Evolutionary conservation across 1,140 invertebrate species (phyloP).

Genomic region (Bombus difficillimus): DNA sequence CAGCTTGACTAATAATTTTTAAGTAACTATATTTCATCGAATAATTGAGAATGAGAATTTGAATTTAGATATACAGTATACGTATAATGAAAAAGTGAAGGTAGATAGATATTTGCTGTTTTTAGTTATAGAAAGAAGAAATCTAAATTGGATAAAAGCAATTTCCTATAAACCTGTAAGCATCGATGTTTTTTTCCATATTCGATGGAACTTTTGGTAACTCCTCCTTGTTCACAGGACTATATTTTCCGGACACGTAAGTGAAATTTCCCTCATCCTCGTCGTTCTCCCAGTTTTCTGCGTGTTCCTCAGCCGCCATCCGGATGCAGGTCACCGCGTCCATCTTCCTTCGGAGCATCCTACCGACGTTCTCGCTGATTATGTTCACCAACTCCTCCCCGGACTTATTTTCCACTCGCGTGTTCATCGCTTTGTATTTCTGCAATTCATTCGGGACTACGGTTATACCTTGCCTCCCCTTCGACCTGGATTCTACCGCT

Average conservation of each 20-base stretch:
- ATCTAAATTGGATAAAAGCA: not conserved
- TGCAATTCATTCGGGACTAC: conserved; percentile 75
- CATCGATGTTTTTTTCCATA: conserved; percentile 48
- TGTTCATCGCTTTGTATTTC: conserved; percentile 90
- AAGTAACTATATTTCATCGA: not conserved
- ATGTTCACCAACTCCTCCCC: conserved; percentile 88
- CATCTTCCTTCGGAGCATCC: conserved; percentile 92
- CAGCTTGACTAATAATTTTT: not conserved
- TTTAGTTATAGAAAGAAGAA: not conserved
- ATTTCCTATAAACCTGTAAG: conserved; percentile 67
- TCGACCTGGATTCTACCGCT: conserved; percentile 17
- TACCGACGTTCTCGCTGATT: conserved; percentile 89
- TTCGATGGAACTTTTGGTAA: conserved; percentile 53
- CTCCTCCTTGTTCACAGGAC: conserved; percentile 77
- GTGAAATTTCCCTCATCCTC: conserved; percentile 77
- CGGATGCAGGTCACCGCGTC: conserved; percentile 92
- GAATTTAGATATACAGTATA: too few relatives aligned
- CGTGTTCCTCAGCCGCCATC: conserved; percentile 86
- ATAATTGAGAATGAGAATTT: not conserved
- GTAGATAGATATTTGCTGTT: not conserved
- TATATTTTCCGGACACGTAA: conserved; percentile 90
- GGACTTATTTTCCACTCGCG: conserved; percentile 88
- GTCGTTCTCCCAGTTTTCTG: conserved; percentile 84
- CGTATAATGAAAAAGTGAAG: too few relatives aligned
- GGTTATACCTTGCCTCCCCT: not conserved